Evolutionary conservation across 1,140 invertebrate genomes (phyloP).

Genomic region (Drosophila ercepeae): DNA sequence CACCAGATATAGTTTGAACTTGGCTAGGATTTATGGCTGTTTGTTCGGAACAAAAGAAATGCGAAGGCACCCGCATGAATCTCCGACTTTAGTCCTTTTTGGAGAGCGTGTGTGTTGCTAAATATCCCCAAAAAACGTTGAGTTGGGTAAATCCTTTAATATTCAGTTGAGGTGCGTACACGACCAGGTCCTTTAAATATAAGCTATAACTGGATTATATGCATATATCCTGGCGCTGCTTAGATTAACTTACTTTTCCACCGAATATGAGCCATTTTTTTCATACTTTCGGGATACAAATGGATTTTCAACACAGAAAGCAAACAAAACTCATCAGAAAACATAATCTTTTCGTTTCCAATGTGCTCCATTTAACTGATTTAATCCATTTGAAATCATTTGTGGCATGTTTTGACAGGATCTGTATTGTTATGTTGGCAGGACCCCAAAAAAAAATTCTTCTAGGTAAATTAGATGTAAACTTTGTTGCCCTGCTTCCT

Average conservation of each 20-base stretch:
- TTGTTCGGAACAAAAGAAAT: conserved; percentile 60
- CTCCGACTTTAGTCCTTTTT: not conserved
- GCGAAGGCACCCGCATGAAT: conserved; percentile 10
- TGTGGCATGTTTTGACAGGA: conserved; percentile 9
- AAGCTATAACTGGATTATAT: conserved; percentile 41
- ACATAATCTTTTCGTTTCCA: not conserved
- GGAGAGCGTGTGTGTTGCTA: conserved; percentile 21
- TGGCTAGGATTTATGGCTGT: conserved; percentile 59
- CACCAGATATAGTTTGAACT: conserved; percentile 57
- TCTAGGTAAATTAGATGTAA: conserved; percentile 43
- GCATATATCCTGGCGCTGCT: conserved; percentile 35
- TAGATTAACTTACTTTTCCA: conserved; percentile 35
- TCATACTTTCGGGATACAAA: not conserved
- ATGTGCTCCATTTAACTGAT: not conserved
- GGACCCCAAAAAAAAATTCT: conserved; percentile 6
- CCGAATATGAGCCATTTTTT: not conserved
- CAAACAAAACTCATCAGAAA: not conserved
- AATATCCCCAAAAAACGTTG: conserved; percentile 20
- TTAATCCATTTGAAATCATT: conserved; percentile 1
- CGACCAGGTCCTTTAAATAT: conserved; percentile 27
- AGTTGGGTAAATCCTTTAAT: conserved; percentile 52
- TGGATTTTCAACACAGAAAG: not conserved
- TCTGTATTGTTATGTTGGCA: conserved; percentile 2
- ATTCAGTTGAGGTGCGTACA: conserved; percentile 47
- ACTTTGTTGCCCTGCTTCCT: conserved; percentile 16